Conservation (phyloP, 2,888 invertebrate genomes). For the Cryptocheilus praepositus region DNA sequence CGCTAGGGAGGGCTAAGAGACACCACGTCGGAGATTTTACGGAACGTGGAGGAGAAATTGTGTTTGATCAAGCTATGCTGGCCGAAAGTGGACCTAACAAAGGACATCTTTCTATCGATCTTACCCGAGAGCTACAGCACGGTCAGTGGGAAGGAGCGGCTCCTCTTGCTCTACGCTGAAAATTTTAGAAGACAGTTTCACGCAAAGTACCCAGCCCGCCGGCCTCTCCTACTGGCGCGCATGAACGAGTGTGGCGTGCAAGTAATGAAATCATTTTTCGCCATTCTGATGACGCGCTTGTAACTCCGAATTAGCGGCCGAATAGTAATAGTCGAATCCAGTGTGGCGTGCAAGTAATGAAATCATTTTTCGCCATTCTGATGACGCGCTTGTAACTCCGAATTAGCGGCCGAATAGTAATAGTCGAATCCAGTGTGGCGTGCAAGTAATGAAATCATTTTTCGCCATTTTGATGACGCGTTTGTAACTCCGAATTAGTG, state of each 20-base stretch:
- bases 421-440: too few relatives aligned
- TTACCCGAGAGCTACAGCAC: slow-evolving; percentile 82
- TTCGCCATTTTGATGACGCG: too few relatives aligned
- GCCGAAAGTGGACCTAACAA: slow-evolving; percentile 74
- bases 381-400: too few relatives aligned
- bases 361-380: too few relatives aligned
- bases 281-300: neutral
- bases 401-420: too few relatives aligned
- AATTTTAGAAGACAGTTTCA: slow-evolving; percentile 86
- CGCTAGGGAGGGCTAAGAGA: too few relatives aligned
- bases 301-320: neutral
- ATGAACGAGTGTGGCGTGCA: slow-evolving; percentile 87
- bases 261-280: slow-evolving; percentile 74
- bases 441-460: too few relatives aligned
- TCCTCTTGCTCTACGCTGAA: slow-evolving; percentile 84
- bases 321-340: too few relatives aligned
- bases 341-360: too few relatives aligned
- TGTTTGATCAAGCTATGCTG: slow-evolving; percentile 81
- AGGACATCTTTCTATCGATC: slow-evolving; percentile 76
- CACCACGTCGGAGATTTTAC: slow-evolving; percentile 77
- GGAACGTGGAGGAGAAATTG: slow-evolving; percentile 79
- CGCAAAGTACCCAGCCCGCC: slow-evolving; percentile 78
- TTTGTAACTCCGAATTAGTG: too few relatives aligned
- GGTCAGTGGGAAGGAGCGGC: slow-evolving; percentile 82
- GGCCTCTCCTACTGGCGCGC: slow-evolving; percentile 82